Evolutionary conservation across 2,113 vertebrate genomes (phyloP).

Genomic region (Anseranas semipalmata): DNA sequence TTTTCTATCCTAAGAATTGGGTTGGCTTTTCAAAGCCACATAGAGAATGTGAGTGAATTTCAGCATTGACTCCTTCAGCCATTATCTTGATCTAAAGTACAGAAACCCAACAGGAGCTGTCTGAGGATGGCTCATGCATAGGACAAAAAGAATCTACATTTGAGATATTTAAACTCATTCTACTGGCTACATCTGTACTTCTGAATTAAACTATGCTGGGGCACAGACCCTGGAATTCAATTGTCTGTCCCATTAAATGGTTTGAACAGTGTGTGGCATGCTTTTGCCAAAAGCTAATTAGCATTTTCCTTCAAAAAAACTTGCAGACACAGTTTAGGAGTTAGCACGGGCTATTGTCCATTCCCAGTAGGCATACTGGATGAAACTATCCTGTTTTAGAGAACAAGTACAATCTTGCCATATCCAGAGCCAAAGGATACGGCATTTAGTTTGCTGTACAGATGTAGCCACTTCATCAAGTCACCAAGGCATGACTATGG

Average conservation of each 20-base stretch:
- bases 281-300: neutral
- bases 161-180: neutral
- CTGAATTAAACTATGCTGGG: neutral
- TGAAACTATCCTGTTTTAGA: neutral
- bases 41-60: neutral
- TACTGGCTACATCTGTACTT: neutral
- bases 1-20: neutral
- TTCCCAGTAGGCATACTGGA: neutral
- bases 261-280: neutral
- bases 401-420: neutral
- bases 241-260: neutral
- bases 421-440: neutral
- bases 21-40: constrained; percentile 23
- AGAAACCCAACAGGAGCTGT: neutral
- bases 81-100: neutral
- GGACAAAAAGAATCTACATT: neutral
- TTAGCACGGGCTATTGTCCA: neutral
- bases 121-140: accelerated
- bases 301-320: neutral
- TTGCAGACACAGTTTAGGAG: neutral
- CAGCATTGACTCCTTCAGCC: neutral
- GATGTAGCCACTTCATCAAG: neutral
- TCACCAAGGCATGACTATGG: neutral
- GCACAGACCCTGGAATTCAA: neutral
- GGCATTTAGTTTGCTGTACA: neutral